Conservation (phyloP, 30 jellyfish, hydroid and myxozoan genomes). For the Hydra vulgaris region DNA sequence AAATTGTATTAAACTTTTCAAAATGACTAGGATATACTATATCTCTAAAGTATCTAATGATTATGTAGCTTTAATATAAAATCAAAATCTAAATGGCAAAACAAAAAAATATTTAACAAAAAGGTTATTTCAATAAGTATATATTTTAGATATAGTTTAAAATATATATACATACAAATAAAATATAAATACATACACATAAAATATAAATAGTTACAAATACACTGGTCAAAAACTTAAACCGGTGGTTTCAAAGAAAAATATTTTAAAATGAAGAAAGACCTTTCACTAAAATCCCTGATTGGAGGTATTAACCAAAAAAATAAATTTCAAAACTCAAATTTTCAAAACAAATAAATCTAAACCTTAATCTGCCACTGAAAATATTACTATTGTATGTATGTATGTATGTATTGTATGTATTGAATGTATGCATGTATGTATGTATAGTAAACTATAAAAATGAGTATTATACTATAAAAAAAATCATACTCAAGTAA, state of each 20-base stretch:
- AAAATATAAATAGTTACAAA: background rate
- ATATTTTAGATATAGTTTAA: background rate
- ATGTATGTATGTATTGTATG: no score
- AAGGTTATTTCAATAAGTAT: background rate
- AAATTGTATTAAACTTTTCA: background rate
- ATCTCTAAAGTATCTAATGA: background rate
- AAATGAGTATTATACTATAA: background rate
- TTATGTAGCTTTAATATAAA: background rate
- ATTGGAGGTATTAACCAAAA: background rate
- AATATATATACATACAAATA: background rate
- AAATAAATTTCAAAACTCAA: background rate
- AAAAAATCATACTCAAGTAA: background rate
- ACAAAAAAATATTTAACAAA: background rate
- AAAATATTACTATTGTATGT: background rate
- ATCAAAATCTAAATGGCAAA: background rate
- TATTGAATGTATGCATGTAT: no score
- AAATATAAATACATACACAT: background rate
- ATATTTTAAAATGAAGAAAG: background rate
- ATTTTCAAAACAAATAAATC: background rate
- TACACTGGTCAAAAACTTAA: background rate
- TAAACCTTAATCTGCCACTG: background rate
- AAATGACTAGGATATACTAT: background rate
- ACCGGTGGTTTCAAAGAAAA: background rate
- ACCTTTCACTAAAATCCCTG: background rate
- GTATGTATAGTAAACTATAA: background rate